Evolutionary conservation across 2,113 vertebrate genomes (phyloP), one percentile per base, ranked within the genome.

Genomic region (Gambusia holbrooki): DNA sequence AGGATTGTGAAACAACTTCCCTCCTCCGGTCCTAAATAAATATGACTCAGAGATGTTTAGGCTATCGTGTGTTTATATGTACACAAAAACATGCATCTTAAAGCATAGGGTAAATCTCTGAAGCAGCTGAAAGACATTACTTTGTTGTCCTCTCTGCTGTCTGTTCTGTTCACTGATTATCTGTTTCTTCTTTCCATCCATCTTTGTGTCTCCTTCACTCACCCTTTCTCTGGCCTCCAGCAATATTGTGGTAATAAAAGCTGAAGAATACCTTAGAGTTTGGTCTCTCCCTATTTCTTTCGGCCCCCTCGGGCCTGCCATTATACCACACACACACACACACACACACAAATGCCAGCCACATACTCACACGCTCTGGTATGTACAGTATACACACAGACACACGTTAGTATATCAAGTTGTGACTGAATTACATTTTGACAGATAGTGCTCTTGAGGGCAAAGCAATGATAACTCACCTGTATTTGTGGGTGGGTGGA

Each of bases 361-460:
- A 77, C 77, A 84, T 68, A 60, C 65, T 66, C 66, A 77, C 61
- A 66, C 19, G 74, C n/a, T 22, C 29, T 58, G 30, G 79, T 69
- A 71, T n/a, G 14, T 85, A 82, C 81, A 76, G 65, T 77, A 75
- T 35, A 67, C 77, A 85, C 81, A 80, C 81, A 42, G 67, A 74
- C 77, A 85, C 83, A 88, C 71, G 81, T 76, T 62, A 81, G 74
- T 92, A 92, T 89, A 93, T 93, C 90, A 90, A 89, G 81, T 85
- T 84, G 73, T 90, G 90, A 92, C 84, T 87, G 89, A 90, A 92
- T 92, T 91, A 92, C 88, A 88, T 90, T 93, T 93, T 92, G 92
- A 93, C 77, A 90, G 90, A 92, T 92, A 85, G 90, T 88, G 87
- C 89, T 90, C 92, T 92, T 90, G 87, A 92, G 92, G 92, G 91